A percentile compares a stretch with the other conserved stretches of the same genome.
Conservation (phyloP, 1,140 invertebrate species). For the Chironomus striatipennis region DNA sequence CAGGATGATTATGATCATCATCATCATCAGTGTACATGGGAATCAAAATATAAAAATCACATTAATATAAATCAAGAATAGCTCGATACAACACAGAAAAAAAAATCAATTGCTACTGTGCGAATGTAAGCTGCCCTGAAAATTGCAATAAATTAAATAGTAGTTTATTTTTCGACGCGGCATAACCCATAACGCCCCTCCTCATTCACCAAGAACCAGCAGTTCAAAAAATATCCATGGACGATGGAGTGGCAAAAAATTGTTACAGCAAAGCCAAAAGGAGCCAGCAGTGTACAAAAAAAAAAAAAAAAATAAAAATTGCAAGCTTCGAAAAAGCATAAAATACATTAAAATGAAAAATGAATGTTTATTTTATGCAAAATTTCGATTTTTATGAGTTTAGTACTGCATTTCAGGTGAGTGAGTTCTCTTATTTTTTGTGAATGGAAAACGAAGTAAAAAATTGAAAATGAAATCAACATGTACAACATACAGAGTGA, state of each 20-base stretch:
- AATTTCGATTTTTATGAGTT: slow-evolving; percentile 12
- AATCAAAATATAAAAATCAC: slow-evolving; percentile 8
- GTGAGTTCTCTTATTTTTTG: slow-evolving; percentile 1
- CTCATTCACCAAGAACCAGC: no score
- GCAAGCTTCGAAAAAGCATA: slow-evolving; percentile 15
- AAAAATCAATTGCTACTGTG: slow-evolving; percentile 7
- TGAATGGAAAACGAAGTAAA: not conserved
- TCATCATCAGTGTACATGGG: not conserved
- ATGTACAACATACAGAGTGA: not conserved
- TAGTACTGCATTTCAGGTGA: slow-evolving; percentile 8
- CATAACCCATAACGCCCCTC: not conserved
- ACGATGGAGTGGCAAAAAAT: not conserved
- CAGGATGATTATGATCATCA: not conserved
- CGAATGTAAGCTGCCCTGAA: not conserved
- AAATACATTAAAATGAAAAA: slow-evolving; percentile 23
- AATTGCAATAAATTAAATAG: slow-evolving; percentile 22
- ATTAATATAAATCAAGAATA: not conserved
- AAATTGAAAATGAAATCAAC: slow-evolving; percentile 23
- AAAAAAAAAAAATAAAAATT: slow-evolving; percentile 21
- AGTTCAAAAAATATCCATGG: no score
- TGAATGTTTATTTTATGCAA: slow-evolving; percentile 23
- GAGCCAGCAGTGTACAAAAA: not conserved
- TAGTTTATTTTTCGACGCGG: slow-evolving; percentile 20
- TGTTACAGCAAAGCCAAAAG: slow-evolving; percentile 16
- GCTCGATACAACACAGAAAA: not conserved